phyloP scores from a whole-genome alignment of 2,113 vertebrate species.

The Myanophis thanlyinensis region DNA sequence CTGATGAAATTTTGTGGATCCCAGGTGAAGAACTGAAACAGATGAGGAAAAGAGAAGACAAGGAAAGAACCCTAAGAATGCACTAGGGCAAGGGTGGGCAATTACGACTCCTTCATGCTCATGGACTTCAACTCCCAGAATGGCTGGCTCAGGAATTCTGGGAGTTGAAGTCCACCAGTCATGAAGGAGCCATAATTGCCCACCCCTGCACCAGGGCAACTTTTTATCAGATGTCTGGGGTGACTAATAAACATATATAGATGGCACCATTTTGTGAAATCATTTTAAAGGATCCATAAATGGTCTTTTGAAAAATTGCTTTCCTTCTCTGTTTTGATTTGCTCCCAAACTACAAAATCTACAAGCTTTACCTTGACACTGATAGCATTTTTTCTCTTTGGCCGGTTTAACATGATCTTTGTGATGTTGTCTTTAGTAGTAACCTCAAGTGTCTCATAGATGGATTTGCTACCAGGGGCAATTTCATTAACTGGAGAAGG shows the following conservation, averaged over 20 bases:
- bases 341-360: neutral
- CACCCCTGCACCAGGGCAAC: neutral
- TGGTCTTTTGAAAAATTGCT: neutral
- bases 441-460: conserved; percentile 76
- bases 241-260: neutral
- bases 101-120: too few relatives aligned
- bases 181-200: too few relatives aligned
- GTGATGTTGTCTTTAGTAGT: conserved; percentile 83
- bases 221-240: neutral
- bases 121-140: too few relatives aligned
- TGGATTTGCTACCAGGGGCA: conserved; percentile 32
- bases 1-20: neutral
- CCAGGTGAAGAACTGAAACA: too few relatives aligned
- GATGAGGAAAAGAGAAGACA: neutral
- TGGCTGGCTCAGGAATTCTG: too few relatives aligned
- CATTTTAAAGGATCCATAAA: neutral
- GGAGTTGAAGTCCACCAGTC: too few relatives aligned
- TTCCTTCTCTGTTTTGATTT: neutral
- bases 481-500: conserved; percentile 46
- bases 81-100: neutral
- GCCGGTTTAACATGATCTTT: conserved; percentile 87
- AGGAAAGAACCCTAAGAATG: neutral
- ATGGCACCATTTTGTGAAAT: neutral
- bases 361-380: conserved; percentile 71
- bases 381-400: conserved; percentile 88